phyloP scores from a whole-genome alignment of 64 coral and sea anemone genomes.

The Stylophora pistillata region DNA sequence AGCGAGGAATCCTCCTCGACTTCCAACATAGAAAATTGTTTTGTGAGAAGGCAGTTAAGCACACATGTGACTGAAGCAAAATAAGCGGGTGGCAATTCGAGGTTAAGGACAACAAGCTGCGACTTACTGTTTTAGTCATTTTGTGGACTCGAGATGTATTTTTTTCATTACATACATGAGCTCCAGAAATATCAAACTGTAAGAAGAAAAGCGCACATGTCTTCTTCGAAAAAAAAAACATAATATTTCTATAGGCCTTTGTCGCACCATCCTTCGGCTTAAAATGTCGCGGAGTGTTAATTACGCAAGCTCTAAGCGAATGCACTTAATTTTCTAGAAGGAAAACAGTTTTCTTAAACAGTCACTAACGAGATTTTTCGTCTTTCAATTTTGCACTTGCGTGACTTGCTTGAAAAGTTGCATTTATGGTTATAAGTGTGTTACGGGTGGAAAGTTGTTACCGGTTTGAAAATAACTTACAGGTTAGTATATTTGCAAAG shows the following conservation, averaged over 20 bases:
- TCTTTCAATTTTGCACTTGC: not conserved
- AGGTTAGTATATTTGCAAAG: not conserved
- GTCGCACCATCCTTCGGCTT: not conserved
- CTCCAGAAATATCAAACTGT: not conserved
- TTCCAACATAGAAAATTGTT: slow-evolving; percentile 33
- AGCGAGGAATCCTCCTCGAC: not conserved
- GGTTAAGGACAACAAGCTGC: not conserved
- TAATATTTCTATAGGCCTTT: not conserved
- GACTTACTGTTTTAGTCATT: not conserved
- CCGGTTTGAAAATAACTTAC: not conserved
- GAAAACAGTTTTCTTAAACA: not conserved
- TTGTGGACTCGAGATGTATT: not conserved
- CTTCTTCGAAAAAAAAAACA: not conserved
- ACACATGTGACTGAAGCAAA: slow-evolving; percentile 11
- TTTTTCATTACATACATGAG: not conserved
- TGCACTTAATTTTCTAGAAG: not conserved
- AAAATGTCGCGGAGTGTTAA: not conserved
- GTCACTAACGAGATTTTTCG: not conserved
- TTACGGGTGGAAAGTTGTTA: not conserved
- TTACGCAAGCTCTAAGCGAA: not conserved
- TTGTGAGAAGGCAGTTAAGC: slow-evolving; percentile 25
- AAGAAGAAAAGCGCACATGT: not conserved
- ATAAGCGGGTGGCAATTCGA: slow-evolving; percentile 17
- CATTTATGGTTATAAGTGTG: slow-evolving; percentile 9
- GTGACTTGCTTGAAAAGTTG: slow-evolving; percentile 1